A percentile compares a stretch with the other conserved stretches of the same genome.
These are phyloP conservation scores for Barypeithes pellucidus DNA, from an alignment of 2,888 invertebrate genomes.

Conservation along the genomic window DNA sequence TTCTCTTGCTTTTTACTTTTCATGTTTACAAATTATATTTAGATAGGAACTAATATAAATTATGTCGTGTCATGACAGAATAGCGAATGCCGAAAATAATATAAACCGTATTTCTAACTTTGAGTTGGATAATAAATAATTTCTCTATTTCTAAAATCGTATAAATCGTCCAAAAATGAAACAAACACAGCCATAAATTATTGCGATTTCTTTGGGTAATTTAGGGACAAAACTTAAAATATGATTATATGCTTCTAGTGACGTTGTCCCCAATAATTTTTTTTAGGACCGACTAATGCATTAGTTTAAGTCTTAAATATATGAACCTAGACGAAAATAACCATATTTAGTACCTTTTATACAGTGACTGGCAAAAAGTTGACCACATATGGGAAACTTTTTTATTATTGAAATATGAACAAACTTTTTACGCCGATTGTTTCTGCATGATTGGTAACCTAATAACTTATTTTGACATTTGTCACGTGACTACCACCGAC, in stretches of 20 bases:
- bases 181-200: constrained; percentile 65
- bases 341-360: too few relatives aligned
- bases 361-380: too few relatives aligned
- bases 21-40: constrained; percentile 44
- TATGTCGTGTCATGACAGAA: constrained; percentile 38
- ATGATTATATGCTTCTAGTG: constrained; percentile 24
- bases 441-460: too few relatives aligned
- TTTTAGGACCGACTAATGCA: too few relatives aligned
- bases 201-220: constrained; percentile 59
- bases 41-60: constrained; percentile 49
- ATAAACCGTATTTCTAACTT: constrained; percentile 42
- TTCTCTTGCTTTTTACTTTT: constrained; percentile 24
- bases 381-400: too few relatives aligned
- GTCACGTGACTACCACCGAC: too few relatives aligned
- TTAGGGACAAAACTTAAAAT: constrained; percentile 62
- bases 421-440: too few relatives aligned
- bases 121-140: constrained; percentile 54
- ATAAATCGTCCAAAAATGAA: constrained; percentile 61
- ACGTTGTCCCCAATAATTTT: background rate
- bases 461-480: too few relatives aligned
- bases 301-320: too few relatives aligned
- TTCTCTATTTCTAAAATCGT: constrained; percentile 59
- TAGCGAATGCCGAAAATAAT: constrained; percentile 36
- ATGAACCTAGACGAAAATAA: too few relatives aligned
- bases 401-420: too few relatives aligned